Conservation (phyloP, 2,113 vertebrate genomes). For the Ramphastos sulfuratus region DNA sequence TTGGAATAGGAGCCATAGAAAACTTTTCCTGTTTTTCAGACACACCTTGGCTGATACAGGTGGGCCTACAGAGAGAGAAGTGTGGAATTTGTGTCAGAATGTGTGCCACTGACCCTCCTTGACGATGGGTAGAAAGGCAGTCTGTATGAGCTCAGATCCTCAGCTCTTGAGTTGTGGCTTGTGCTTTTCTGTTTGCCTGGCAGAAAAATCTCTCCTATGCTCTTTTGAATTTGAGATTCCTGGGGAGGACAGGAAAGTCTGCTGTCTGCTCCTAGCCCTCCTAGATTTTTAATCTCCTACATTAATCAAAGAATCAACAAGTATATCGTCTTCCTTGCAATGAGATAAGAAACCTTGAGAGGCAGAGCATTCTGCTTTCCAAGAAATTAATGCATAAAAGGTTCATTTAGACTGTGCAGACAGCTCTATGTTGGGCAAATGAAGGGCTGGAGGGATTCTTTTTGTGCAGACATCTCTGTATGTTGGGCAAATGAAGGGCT, state of each 20-base stretch:
- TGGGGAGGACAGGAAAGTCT: not conserved
- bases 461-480: not conserved
- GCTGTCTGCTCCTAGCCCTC: not conserved
- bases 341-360: not conserved
- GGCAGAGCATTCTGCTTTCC: not conserved
- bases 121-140: not conserved
- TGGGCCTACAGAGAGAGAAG: not conserved
- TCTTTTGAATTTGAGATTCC: not conserved
- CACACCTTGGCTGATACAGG: not conserved
- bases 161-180: not conserved
- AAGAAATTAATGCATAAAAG: constrained; percentile 41
- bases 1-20: not conserved
- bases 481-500: not conserved
- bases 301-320: constrained; percentile 17
- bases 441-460: not conserved
- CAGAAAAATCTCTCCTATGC: not conserved
- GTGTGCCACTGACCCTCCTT: not conserved
- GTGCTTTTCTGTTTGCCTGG: not conserved
- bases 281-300: constrained; percentile 8
- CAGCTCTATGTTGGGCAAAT: not conserved
- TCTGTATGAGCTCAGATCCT: not conserved
- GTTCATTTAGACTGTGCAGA: constrained; percentile 2
- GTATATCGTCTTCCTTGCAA: not conserved
- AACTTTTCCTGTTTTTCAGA: not conserved
- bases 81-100: not conserved